Conservation (phyloP, 2,113 vertebrate genomes). For the Laticauda laticaudata region DNA sequence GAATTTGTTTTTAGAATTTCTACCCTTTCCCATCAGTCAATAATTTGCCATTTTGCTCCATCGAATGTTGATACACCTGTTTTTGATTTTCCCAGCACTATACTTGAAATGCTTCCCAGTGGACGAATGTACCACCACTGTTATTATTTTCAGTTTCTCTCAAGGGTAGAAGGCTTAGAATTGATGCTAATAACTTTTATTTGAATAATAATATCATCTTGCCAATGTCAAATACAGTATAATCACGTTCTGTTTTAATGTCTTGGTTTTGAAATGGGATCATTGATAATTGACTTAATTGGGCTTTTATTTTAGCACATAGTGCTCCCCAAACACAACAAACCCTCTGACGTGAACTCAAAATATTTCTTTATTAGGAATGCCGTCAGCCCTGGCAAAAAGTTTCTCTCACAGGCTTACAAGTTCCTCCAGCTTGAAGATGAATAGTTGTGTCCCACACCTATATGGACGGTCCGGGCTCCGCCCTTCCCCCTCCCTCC, state of each 20-base stretch:
- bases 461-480: too few relatives aligned
- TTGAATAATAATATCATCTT: not conserved
- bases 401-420: too few relatives aligned
- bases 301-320: too few relatives aligned
- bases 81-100: not conserved
- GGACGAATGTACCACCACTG: not conserved
- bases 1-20: not conserved
- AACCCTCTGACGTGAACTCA: too few relatives aligned
- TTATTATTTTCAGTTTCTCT: not conserved
- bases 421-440: too few relatives aligned
- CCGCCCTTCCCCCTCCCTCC: too few relatives aligned
- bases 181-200: not conserved
- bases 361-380: too few relatives aligned
- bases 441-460: too few relatives aligned
- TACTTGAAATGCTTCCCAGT: not conserved
- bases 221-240: not conserved
- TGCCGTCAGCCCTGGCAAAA: too few relatives aligned
- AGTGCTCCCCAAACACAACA: too few relatives aligned
- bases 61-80: not conserved
- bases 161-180: not conserved
- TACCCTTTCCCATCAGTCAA: not conserved
- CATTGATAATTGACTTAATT: not conserved
- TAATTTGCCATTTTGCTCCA: not conserved
- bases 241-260: not conserved
- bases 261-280: not conserved